A percentile compares a stretch with the other conserved stretches of the same genome.
Conservation (phyloP, 2,113 vertebrate genomes). For the Brachypodius melanocephalos region DNA sequence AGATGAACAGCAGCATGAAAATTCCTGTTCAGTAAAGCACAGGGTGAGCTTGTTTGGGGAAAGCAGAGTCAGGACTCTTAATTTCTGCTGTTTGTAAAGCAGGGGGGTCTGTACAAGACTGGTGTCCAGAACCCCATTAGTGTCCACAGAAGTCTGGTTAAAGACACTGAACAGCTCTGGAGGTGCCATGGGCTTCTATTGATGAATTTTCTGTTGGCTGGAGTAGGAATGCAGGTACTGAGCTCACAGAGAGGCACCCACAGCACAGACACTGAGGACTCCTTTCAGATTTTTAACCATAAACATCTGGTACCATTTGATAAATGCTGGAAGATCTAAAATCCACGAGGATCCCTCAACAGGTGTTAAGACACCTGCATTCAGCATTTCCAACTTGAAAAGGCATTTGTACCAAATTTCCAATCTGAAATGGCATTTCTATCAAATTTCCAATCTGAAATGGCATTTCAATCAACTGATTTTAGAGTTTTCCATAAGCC, state of each 20-base stretch:
- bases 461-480: neutral
- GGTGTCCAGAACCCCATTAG: neutral
- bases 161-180: neutral
- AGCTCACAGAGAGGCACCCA: neutral
- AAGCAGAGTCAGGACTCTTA: neutral
- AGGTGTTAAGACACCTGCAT: neutral
- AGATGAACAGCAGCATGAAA: neutral
- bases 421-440: neutral
- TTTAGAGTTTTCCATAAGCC: neutral
- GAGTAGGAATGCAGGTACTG: neutral
- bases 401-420: neutral
- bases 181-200: neutral
- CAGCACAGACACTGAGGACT: neutral
- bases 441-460: neutral
- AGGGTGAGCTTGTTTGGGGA: neutral
- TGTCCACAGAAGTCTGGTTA: too few species aligned
- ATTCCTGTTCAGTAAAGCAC: neutral
- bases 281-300: neutral
- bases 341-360: neutral
- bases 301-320: neutral
- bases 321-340: neutral
- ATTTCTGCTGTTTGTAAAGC: neutral
- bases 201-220: neutral
- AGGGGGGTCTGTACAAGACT: neutral
- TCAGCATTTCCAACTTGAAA: neutral